phyloP scores from a whole-genome alignment of 2,113 vertebrate species.

The Oxygymnocypris stewartii region DNA sequence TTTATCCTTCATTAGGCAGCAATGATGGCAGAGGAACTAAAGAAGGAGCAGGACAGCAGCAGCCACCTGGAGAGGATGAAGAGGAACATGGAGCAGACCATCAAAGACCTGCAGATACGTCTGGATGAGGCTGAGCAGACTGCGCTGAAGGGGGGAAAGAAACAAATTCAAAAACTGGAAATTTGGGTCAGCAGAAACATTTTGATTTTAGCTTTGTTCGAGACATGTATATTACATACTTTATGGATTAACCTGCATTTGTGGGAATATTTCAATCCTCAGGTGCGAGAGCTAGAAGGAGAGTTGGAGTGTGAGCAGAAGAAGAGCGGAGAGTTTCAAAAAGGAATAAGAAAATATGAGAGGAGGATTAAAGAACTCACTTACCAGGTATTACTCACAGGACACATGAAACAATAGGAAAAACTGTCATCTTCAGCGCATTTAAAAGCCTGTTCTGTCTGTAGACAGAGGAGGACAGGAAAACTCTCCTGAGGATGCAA shows the following conservation, averaged over 20 bases:
- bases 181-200: conserved; percentile 77
- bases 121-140: conserved; percentile 93
- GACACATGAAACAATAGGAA: not conserved
- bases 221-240: not conserved
- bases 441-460: not conserved
- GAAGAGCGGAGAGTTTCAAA: conserved; percentile 78
- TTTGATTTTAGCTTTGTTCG: not conserved
- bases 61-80: conserved; percentile 93
- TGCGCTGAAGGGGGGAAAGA: conserved; percentile 92
- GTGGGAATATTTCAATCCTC: not conserved
- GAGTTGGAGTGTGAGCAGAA: conserved; percentile 81
- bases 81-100: conserved; percentile 94
- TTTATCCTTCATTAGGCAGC: conserved; percentile 77
- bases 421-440: not conserved
- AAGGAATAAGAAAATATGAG: conserved; percentile 81
- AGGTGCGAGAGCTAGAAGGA: conserved; percentile 85
- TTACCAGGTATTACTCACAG: conserved; percentile 73
- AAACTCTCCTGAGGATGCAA: conserved; percentile 92
- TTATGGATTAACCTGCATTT: not conserved
- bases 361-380: conserved; percentile 80
- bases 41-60: conserved; percentile 92
- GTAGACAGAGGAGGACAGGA: conserved; percentile 89
- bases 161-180: conserved; percentile 95
- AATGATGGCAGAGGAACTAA: conserved; percentile 96
- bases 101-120: conserved; percentile 90